Evolutionary conservation across 2,797 vertebrate genomes (phyloP).

Genomic region (Sebastes vulpes): DNA sequence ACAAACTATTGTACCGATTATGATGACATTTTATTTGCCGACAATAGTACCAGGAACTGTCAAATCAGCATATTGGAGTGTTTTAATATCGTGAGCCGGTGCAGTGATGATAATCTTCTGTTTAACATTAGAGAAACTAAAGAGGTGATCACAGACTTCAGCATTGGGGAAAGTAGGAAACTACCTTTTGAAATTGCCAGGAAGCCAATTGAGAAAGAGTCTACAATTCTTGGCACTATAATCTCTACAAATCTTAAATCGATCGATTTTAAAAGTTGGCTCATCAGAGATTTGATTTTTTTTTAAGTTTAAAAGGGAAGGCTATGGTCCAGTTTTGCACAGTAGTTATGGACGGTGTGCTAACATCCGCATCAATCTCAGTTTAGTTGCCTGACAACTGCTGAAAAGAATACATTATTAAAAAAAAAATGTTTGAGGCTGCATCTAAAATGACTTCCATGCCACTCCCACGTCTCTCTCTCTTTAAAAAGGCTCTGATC

Average conservation of each 20-base stretch:
- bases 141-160: too few species aligned
- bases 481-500: neutral
- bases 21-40: neutral
- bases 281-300: too few species aligned
- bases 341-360: neutral
- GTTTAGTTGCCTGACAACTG: neutral
- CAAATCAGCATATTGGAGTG: neutral
- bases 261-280: too few species aligned
- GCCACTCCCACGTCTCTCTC: neutral
- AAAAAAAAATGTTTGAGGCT: neutral
- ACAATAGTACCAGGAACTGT: neutral
- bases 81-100: neutral
- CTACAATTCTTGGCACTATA: too few species aligned
- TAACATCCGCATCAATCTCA: neutral
- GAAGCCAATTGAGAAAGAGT: too few species aligned
- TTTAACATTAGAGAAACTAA: neutral
- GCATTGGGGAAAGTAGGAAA: too few species aligned
- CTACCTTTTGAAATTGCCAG: too few species aligned
- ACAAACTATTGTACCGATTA: neutral
- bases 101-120: neutral
- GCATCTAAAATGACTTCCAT: neutral
- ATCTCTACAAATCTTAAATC: too few species aligned
- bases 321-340: neutral
- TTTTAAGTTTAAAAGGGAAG: too few species aligned
- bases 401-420: neutral